phyloP scores from a whole-genome alignment of 2,113 vertebrate species.

The Nettapus auritus region DNA sequence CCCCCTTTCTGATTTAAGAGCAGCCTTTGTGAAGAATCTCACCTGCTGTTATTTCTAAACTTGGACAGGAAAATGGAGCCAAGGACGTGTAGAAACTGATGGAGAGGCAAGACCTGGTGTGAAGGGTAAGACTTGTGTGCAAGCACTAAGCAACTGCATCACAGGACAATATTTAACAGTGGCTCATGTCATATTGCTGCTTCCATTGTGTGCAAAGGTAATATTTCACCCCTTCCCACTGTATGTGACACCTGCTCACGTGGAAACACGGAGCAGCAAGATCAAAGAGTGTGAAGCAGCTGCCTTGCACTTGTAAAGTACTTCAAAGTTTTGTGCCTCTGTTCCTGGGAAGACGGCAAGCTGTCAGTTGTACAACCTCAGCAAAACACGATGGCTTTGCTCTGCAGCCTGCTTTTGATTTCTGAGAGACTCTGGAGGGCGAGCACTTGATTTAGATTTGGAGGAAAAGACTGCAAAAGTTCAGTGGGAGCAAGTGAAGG shows the following conservation, averaged over 20 bases:
- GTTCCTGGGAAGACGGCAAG: background rate
- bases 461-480: background rate
- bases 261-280: background rate
- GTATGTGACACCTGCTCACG: background rate
- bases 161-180: background rate
- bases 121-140: background rate
- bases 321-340: background rate
- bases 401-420: background rate
- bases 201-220: background rate
- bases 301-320: background rate
- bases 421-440: background rate
- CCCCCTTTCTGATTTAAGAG: background rate
- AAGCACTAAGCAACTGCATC: background rate
- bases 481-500: background rate
- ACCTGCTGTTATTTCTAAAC: background rate
- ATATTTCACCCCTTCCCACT: background rate
- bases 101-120: background rate
- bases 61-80: background rate
- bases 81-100: background rate
- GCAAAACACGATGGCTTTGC: background rate
- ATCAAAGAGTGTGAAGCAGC: background rate
- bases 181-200: background rate
- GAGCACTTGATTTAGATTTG: background rate
- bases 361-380: background rate
- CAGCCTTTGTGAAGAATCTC: background rate